A percentile compares a stretch with the other conserved stretches of the same genome.
Conservation (phyloP, 2,888 invertebrate species). For the Tribolium freemani region DNA sequence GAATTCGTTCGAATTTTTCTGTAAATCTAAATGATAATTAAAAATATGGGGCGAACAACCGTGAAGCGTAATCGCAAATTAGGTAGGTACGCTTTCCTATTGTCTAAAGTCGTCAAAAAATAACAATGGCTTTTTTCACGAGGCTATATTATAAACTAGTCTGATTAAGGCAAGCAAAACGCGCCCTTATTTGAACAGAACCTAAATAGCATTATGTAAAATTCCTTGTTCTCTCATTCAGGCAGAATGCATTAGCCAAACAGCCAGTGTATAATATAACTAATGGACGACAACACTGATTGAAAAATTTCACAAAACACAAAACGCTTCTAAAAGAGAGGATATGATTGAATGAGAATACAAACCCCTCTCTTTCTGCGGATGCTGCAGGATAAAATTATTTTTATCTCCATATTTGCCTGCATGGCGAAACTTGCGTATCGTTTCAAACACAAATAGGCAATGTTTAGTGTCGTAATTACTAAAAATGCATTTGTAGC, state of each 20-base stretch:
- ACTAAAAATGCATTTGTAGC: not conserved
- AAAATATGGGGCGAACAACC: slow-evolving; percentile 1
- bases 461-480: not conserved
- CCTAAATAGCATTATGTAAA: slow-evolving; percentile 65
- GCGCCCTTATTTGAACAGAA: slow-evolving; percentile 63
- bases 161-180: slow-evolving; percentile 67
- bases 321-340: slow-evolving; percentile 62
- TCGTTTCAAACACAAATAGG: too few species aligned
- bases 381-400: slow-evolving; percentile 17
- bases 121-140: slow-evolving; percentile 65
- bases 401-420: slow-evolving; percentile 8
- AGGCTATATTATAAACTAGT: slow-evolving; percentile 64
- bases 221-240: slow-evolving; percentile 62
- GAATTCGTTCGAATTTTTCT: not conserved
- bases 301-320: slow-evolving; percentile 67
- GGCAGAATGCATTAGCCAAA: slow-evolving; percentile 65
- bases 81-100: slow-evolving; percentile 58
- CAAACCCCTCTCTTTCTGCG: slow-evolving; percentile 30
- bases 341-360: slow-evolving; percentile 65
- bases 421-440: not conserved
- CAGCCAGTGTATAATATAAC: slow-evolving; percentile 67
- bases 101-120: slow-evolving; percentile 66
- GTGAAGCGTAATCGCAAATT: slow-evolving; percentile 61
- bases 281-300: slow-evolving; percentile 68
- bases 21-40: not conserved